Percentiles rank a stretch among this genome's conserved stretches.
Evolutionary conservation across 2,888 invertebrate species (phyloP).

Genomic region (Ichneumoninae sp.): DNA sequence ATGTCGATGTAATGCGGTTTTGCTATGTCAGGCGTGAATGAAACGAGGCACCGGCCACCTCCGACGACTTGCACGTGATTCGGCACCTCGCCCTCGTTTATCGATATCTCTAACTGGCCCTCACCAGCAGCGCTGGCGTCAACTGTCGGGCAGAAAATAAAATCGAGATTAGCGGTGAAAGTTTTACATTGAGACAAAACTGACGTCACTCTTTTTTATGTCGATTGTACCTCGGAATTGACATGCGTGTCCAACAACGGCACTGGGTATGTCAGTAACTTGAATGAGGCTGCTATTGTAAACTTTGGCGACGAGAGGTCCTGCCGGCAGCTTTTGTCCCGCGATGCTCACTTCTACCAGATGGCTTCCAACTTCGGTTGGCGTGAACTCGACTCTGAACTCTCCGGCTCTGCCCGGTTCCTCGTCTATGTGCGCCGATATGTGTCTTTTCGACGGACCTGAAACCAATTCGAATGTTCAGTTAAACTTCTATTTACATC

Average conservation of each 20-base stretch:
- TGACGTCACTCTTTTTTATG: neutral
- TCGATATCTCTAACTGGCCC: slow-evolving; percentile 99
- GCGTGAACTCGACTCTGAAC: slow-evolving; percentile 96
- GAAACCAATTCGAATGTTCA: slow-evolving; percentile 41
- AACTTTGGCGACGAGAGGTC: slow-evolving; percentile 96
- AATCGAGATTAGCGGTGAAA: neutral
- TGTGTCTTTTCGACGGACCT: slow-evolving; percentile 93
- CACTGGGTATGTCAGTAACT: slow-evolving; percentile 97
- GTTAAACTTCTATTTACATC: slow-evolving; percentile 24
- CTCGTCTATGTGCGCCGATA: slow-evolving; percentile 93
- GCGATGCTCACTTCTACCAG: slow-evolving; percentile 95
- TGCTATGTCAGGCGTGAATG: slow-evolving; percentile 96
- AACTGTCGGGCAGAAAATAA: slow-evolving; percentile 86
- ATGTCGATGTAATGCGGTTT: slow-evolving; percentile 97
- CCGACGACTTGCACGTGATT: slow-evolving; percentile 99
- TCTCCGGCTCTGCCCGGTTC: slow-evolving; percentile 92
- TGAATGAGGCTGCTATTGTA: slow-evolving; percentile 97
- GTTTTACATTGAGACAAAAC: too few relatives aligned
- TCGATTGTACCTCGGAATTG: slow-evolving; percentile 94
- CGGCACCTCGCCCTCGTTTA: slow-evolving; percentile 99
- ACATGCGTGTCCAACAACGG: slow-evolving; percentile 97
- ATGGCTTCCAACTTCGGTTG: slow-evolving; percentile 97
- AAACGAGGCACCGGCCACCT: slow-evolving; percentile 96
- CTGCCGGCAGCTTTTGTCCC: slow-evolving; percentile 95
- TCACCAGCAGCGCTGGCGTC: slow-evolving; percentile 99